These are phyloP conservation scores for Lamellibrachia satsuma DNA, from an alignment of 2,888 invertebrate genomes.

Conservation along the genomic window DNA sequence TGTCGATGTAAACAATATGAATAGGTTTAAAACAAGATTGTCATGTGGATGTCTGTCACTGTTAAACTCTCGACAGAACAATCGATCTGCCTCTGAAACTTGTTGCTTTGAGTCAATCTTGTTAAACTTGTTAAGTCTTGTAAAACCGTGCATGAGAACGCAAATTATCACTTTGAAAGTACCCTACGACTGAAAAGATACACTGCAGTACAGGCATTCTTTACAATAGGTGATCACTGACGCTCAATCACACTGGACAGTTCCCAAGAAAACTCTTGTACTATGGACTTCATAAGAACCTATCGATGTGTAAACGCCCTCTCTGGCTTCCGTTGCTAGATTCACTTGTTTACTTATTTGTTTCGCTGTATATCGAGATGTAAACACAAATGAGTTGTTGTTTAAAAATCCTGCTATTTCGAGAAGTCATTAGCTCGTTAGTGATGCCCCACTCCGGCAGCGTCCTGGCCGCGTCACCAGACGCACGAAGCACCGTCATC, in stretches of 20 bases:
- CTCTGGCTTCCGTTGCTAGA: not conserved
- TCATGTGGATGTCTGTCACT: too few relatives aligned
- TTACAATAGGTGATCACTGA: not conserved
- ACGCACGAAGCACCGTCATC: not conserved
- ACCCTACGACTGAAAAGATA: too few relatives aligned
- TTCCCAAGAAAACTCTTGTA: not conserved
- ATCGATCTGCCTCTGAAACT: too few relatives aligned
- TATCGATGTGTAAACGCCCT: not conserved
- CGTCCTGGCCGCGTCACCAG: not conserved
- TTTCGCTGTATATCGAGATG: constrained; percentile 4
- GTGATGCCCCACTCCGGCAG: not conserved
- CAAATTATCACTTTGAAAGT: too few relatives aligned
- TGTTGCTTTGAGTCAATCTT: too few relatives aligned
- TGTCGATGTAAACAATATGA: too few relatives aligned
- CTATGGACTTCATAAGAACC: not conserved
- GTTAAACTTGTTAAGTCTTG: too few relatives aligned
- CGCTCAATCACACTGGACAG: not conserved
- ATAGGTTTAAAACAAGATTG: too few relatives aligned
- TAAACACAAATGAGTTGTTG: not conserved
- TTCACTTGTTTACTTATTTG: not conserved
- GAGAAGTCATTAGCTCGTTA: not conserved
- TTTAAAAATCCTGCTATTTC: not conserved
- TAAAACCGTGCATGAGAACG: too few relatives aligned
- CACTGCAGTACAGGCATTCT: not conserved
- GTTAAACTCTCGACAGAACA: too few relatives aligned